Percentiles rank a stretch among this genome's conserved stretches.
Conservation (phyloP, 2,113 vertebrate species). For the Noctilio leporinus region DNA sequence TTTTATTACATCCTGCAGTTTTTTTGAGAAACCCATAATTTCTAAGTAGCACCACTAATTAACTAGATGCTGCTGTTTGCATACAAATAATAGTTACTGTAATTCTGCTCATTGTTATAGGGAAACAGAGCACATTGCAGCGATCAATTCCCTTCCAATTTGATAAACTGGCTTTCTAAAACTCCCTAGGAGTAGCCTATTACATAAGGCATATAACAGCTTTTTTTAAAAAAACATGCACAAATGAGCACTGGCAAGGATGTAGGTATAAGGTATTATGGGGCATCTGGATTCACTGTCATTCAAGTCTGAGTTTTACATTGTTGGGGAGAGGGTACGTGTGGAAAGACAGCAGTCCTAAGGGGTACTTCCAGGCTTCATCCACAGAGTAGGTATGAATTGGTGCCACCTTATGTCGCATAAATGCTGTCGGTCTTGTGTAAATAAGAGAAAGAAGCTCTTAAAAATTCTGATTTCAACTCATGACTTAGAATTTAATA, state of each 20-base stretch:
- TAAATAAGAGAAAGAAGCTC: slow-evolving; percentile 70
- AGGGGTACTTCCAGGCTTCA: not conserved
- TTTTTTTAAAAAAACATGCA: not conserved
- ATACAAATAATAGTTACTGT: slow-evolving; percentile 68
- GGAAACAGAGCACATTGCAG: slow-evolving; percentile 7
- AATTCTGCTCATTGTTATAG: slow-evolving; percentile 54
- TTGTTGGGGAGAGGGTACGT: not conserved
- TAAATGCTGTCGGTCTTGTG: slow-evolving; percentile 6
- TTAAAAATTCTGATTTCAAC: slow-evolving; percentile 73
- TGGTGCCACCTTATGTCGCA: not conserved
- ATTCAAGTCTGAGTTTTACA: not conserved
- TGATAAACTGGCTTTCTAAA: slow-evolving; percentile 25
- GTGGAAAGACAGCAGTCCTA: not conserved
- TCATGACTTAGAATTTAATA: slow-evolving; percentile 80
- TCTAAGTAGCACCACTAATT: slow-evolving; percentile 71
- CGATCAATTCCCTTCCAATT: slow-evolving; percentile 9
- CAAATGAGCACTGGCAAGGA: not conserved
- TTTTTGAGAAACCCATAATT: slow-evolving; percentile 73
- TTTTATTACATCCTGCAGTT: slow-evolving; percentile 72
- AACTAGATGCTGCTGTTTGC: slow-evolving; percentile 65
- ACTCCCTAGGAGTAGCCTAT: not conserved
- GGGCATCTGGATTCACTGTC: not conserved
- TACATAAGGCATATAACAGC: slow-evolving; percentile 4
- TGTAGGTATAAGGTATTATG: not conserved
- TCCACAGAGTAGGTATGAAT: not conserved